Evolutionary conservation across 1,140 invertebrate genomes (phyloP).

Genomic region (Drosophila tani): DNA sequence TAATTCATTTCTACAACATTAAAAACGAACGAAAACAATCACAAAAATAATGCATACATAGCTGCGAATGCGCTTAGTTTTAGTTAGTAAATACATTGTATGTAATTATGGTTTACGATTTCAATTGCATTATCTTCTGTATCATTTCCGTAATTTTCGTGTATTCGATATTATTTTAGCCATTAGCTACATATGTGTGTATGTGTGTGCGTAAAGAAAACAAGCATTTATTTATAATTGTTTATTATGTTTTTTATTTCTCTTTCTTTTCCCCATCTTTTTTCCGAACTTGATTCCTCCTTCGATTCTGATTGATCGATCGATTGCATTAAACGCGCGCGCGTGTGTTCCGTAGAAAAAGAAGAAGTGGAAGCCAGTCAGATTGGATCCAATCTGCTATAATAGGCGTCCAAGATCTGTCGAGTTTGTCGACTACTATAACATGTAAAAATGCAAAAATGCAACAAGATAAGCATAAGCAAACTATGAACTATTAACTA

Average conservation of each 20-base stretch:
- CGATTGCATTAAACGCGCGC: constrained; percentile 52
- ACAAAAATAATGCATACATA: constrained; percentile 23
- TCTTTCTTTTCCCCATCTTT: constrained; percentile 63
- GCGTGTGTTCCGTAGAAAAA: constrained; percentile 72
- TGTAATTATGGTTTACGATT: constrained; percentile 19
- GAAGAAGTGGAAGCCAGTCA: constrained; percentile 84
- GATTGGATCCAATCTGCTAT: constrained; percentile 84
- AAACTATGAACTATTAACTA: constrained; percentile 1
- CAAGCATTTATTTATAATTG: constrained; percentile 71
- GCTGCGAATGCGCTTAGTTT: constrained; percentile 33
- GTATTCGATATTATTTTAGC: constrained; percentile 12
- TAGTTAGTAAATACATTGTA: constrained; percentile 38
- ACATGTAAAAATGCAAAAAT: constrained; percentile 65
- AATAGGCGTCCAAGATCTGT: constrained; percentile 78
- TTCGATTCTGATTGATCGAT: constrained; percentile 25
- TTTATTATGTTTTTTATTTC: constrained; percentile 70
- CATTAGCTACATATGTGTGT: constrained; percentile 18
- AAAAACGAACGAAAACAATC: constrained; percentile 28
- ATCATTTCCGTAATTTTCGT: constrained; percentile 24
- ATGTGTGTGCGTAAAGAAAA: constrained; percentile 48
- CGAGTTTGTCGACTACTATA: constrained; percentile 84
- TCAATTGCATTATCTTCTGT: constrained; percentile 14
- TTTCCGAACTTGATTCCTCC: constrained; percentile 50
- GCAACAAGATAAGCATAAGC: constrained; percentile 18
- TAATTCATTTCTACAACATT: constrained; percentile 26